Evolutionary conservation across 2,797 vertebrate genomes (phyloP), one percentile per base, ranked within the genome.

Genomic region (Oryzias dopingdopingensis): DNA sequence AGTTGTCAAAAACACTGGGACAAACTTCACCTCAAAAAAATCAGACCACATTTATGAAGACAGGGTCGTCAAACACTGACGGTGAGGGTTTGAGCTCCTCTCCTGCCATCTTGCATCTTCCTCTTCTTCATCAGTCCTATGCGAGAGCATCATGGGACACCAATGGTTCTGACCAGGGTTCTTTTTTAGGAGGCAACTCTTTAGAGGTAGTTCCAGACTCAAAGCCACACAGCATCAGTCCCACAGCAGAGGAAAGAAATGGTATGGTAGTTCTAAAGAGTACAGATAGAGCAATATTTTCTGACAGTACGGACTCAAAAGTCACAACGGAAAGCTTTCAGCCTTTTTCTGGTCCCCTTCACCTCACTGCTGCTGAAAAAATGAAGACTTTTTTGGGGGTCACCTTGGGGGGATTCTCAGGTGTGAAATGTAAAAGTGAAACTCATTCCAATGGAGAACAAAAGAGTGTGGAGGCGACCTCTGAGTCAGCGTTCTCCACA

Each of bases 61-160:
- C 68, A 26, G 72, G 66, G 29, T 64, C 67, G 23, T 58, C 69
- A 42, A 77, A 81, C 52, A 52, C 37, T 62, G 71, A 77, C 62
- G 79, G 60, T 50, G 67, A 69, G 1, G 49, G 67, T 43, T 73
- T 79, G 66, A 89, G 80, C 51, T 86, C 91, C 32, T 85, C 89
- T 66, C 88, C 91, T 24, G 88, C 90, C 57, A 84, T 87, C 63
- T 78, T 91, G 57, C 89, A 91, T 72, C 85, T 91, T 72, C 81
- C 89, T 66, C 83, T 86, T 37, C 78, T 88, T 72, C 90, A 84
- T 83, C 92, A 92, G 89, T 89, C 77, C 16, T 86, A 89, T 29
- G 80, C 81, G 50, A 83, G 49, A 45, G 83, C 78, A 26, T 68
- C 79, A 1, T 86, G 87, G 88, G 82, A 82, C 0, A 79, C 54